Conservation (phyloP, 2,888 invertebrate species). For the Autographa pulchrina region DNA sequence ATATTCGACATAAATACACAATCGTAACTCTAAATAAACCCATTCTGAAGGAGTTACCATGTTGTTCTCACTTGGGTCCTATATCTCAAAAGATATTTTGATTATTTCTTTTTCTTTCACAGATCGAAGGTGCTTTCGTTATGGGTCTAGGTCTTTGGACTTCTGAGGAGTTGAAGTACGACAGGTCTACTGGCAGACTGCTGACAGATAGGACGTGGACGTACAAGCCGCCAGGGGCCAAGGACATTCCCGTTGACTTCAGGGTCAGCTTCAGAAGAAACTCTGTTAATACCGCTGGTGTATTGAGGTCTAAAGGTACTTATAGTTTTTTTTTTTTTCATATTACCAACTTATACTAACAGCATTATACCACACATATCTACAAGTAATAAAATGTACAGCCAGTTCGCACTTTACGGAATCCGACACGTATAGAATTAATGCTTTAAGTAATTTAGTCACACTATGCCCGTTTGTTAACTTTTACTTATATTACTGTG, state of each 20-base stretch:
- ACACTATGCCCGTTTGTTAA: too few species aligned
- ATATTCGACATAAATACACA: too few species aligned
- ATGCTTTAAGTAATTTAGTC: too few species aligned
- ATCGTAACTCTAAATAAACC: too few species aligned
- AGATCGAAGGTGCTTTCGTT: constrained; percentile 92
- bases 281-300: constrained; percentile 90
- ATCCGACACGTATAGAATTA: too few species aligned
- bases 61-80: too few species aligned
- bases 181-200: constrained; percentile 88
- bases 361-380: too few species aligned
- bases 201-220: constrained; percentile 93
- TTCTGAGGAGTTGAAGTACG: constrained; percentile 90
- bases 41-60: too few species aligned
- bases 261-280: constrained; percentile 90
- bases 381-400: too few species aligned
- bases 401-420: too few species aligned
- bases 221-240: constrained; percentile 92
- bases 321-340: background rate
- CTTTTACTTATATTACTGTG: too few species aligned
- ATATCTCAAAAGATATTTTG: background rate
- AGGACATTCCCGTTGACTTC: constrained; percentile 92
- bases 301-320: constrained; percentile 92
- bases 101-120: background rate
- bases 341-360: too few species aligned
- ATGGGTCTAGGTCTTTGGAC: constrained; percentile 93